Base-by-base conservation (phyloP, 2,888 invertebrate species). In the Caenorhabditis sp. region DNA sequence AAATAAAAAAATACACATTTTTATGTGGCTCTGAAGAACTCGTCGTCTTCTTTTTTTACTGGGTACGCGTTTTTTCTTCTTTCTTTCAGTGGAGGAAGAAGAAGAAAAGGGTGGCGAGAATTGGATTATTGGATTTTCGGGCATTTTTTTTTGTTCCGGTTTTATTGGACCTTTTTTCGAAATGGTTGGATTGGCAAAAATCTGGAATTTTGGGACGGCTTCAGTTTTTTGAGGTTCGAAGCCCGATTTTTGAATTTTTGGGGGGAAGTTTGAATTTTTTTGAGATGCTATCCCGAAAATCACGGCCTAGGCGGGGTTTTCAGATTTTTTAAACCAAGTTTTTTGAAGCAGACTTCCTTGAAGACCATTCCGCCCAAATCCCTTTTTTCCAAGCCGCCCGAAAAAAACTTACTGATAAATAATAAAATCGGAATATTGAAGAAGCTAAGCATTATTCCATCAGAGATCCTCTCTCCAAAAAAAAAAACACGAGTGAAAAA, bases 361-460 rank as follows among this genome's bases (percentile, higher is more conserved):
- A n/a, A n/a, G n/a, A n/a, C n/a, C n/a, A n/a, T n/a, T n/a, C n/a
- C n/a, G n/a, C n/a, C n/a, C n/a, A n/a, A n/a, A n/a, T n/a, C n/a
- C n/a, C n/a, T n/a, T n/a, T n/a, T n/a, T n/a, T n/a, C n/a, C n/a
- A n/a, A n/a, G n/a, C n/a, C n/a, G n/a, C 14, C 17, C 43, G 3
- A 17, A n/a, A 69, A 43, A 58, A 65, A 71, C 66, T 71, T 24
- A 66, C 66, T 66, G 21, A 71, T 66, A 26, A 66, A 63, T 14
- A 71, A 23, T 8, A 71, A 55, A 27, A 66, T n/a, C 8, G 66
- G 59, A 31, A 71, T 66, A 27, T 71, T 71, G 62, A 66, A 66
- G 31, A 71, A 54, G 10, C 62, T 59, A 49, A 51, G 57, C 2
- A 71, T 54, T 66, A 62, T 71, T 54, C 26, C 60, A 61, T 61